These are phyloP conservation scores for Botia kubotai DNA, from an alignment of 2,797 vertebrate species.

Conservation along the genomic window DNA sequence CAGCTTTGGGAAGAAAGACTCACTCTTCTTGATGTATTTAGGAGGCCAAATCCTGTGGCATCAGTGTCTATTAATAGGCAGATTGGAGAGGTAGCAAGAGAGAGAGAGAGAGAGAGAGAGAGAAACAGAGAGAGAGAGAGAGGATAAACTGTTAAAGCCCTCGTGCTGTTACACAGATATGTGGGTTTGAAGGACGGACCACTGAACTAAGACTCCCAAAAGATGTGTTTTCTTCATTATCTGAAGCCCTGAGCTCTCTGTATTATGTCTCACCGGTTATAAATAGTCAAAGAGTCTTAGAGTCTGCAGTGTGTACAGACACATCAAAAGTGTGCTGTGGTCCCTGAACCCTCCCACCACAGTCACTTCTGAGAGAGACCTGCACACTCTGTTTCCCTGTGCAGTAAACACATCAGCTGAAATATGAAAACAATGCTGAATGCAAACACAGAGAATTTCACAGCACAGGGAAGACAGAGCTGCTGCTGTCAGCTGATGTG, in stretches of 20 bases:
- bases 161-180: conserved; percentile 24
- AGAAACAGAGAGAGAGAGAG: neutral
- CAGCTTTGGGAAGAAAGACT: conserved; percentile 56
- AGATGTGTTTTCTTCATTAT: conserved; percentile 48
- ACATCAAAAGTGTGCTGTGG: conserved; percentile 31
- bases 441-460: conserved; percentile 26
- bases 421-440: conserved; percentile 42
- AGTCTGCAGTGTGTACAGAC: conserved; percentile 23
- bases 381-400: conserved; percentile 25
- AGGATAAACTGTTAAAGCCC: conserved; percentile 34
- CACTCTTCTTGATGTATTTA: conserved; percentile 94
- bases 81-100: neutral
- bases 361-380: conserved; percentile 26
- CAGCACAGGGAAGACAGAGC: conserved; percentile 14
- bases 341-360: conserved; percentile 39
- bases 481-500: neutral
- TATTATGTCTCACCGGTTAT: conserved; percentile 53
- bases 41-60: conserved; percentile 82
- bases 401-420: conserved; percentile 37
- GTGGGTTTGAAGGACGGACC: conserved; percentile 27
- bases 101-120: neutral
- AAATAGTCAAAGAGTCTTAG: conserved; percentile 45
- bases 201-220: neutral
- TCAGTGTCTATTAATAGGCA: conserved; percentile 76
- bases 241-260: conserved; percentile 28